Percentiles rank a stretch among this genome's conserved stretches.
Evolutionary conservation across 2,888 invertebrate genomes (phyloP).

Genomic region (Oligia latruncula): DNA sequence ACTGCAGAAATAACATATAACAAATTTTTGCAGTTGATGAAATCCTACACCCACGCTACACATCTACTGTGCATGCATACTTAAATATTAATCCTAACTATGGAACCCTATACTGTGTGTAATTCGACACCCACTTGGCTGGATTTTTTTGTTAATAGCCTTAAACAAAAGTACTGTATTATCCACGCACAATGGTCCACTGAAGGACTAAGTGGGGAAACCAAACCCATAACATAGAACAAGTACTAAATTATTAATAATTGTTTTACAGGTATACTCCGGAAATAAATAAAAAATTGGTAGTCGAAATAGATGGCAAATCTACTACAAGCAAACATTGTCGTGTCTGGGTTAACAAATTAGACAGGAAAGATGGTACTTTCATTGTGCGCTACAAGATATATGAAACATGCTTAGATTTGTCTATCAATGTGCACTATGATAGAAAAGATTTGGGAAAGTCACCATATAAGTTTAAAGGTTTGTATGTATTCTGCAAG

Average conservation of each 20-base stretch:
- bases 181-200: too few relatives aligned
- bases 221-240: too few relatives aligned
- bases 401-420: slow-evolving; percentile 93
- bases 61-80: neutral
- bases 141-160: neutral
- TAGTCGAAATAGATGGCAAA: slow-evolving; percentile 90
- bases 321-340: slow-evolving; percentile 90
- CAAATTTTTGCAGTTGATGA: neutral
- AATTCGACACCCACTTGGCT: neutral
- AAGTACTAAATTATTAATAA: neutral
- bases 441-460: slow-evolving; percentile 91
- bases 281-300: slow-evolving; percentile 87
- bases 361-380: slow-evolving; percentile 95
- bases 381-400: slow-evolving; percentile 95
- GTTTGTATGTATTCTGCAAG: slow-evolving; percentile 79
- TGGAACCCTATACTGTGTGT: neutral
- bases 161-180: neutral
- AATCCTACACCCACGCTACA: too few relatives aligned
- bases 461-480: slow-evolving; percentile 92
- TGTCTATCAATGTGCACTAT: slow-evolving; percentile 92
- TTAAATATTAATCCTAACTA: neutral
- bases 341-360: slow-evolving; percentile 93
- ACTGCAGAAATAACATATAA: neutral
- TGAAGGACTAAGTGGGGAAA: too few relatives aligned
- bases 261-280: slow-evolving; percentile 83